Conservation (phyloP, 2,797 vertebrate species). For the Varecia variegata region DNA sequence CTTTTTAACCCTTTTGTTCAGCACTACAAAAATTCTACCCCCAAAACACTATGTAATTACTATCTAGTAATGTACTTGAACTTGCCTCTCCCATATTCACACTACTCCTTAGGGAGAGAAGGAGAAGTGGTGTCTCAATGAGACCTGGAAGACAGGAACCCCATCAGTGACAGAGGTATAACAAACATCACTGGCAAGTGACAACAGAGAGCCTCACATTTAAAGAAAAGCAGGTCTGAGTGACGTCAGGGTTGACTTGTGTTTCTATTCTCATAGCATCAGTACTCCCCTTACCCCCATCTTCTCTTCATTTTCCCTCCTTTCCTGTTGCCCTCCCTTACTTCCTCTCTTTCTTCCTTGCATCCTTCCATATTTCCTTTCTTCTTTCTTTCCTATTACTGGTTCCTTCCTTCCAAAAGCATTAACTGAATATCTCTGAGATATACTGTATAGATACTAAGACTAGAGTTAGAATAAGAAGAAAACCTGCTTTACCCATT, state of each 20-base stretch:
- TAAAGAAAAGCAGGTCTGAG: neutral
- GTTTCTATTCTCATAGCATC: neutral
- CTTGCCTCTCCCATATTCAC: neutral
- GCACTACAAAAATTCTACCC: neutral
- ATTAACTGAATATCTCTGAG: neutral
- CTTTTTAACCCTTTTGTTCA: neutral
- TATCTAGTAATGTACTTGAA: neutral
- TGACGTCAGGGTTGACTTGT: neutral
- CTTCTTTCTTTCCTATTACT: neutral
- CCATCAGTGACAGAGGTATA: neutral
- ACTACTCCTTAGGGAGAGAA: neutral
- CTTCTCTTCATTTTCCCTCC: neutral
- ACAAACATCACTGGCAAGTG: neutral
- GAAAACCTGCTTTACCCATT: neutral
- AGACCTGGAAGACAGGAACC: neutral
- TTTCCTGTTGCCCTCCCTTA: fast-evolving
- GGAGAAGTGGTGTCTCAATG: neutral
- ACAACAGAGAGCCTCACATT: neutral
- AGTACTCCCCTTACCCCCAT: fast-evolving
- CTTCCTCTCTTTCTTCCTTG: neutral
- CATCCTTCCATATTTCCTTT: neutral
- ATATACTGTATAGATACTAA: neutral
- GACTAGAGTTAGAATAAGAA: neutral
- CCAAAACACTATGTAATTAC: neutral
- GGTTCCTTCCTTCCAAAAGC: neutral